Conservation (phyloP, 2,113 vertebrate species). For the Panthera tigris region DNA sequence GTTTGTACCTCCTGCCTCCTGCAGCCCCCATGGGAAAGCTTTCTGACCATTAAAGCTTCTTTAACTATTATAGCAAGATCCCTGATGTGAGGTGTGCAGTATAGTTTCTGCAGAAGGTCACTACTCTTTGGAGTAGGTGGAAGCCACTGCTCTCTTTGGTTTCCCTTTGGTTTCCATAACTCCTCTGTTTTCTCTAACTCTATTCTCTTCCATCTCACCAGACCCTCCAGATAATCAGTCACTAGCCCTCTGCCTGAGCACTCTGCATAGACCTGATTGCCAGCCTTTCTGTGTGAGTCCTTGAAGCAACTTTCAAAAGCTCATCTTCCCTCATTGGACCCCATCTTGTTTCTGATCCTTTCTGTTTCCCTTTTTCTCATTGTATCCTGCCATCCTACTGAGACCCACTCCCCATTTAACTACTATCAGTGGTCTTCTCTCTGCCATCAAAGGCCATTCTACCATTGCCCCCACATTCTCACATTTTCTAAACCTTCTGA, state of each 20-base stretch:
- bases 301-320: not conserved
- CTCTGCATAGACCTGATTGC: not conserved
- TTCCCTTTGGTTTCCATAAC: not conserved
- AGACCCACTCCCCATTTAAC: not conserved
- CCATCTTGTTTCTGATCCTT: not conserved
- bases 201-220: not conserved
- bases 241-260: not conserved
- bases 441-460: not conserved
- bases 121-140: not conserved
- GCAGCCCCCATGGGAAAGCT: not conserved
- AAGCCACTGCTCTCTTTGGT: not conserved
- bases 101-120: not conserved
- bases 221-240: not conserved
- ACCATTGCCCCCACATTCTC: not conserved
- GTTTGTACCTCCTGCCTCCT: not conserved
- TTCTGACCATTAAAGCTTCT: not conserved
- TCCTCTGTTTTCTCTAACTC: not conserved
- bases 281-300: not conserved
- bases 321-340: not conserved
- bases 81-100: not conserved
- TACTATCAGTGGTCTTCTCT: not conserved
- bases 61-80: not conserved
- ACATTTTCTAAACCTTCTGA: not conserved
- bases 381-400: not conserved
- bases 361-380: not conserved